Evolutionary conservation across 2,888 invertebrate species (phyloP).

Genomic region (Epirrita christyi): DNA sequence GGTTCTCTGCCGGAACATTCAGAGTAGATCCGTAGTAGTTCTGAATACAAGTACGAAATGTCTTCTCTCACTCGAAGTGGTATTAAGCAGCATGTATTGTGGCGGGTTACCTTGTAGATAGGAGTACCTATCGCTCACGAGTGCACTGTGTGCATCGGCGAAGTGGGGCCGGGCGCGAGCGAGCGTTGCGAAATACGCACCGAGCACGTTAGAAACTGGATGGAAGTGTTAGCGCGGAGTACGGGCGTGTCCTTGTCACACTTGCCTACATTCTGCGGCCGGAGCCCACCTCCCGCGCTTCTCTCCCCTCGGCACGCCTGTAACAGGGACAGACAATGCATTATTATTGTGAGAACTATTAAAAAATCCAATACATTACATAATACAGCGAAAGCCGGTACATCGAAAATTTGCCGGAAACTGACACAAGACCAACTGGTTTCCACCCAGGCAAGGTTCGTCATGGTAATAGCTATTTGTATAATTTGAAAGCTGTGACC

Average conservation of each 20-base stretch:
- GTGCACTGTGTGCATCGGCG: slow-evolving; percentile 66
- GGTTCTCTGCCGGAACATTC: slow-evolving; percentile 4
- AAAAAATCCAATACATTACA: slow-evolving; percentile 63
- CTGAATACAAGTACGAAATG: slow-evolving; percentile 12
- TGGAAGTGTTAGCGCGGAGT: slow-evolving; percentile 82
- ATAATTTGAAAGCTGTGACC: slow-evolving; percentile 31
- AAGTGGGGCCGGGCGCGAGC: slow-evolving; percentile 64
- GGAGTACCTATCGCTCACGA: slow-evolving; percentile 56
- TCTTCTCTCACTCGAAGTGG: slow-evolving; percentile 44
- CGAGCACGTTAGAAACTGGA: slow-evolving; percentile 83
- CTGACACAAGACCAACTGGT: slow-evolving; percentile 3
- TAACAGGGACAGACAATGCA: slow-evolving; percentile 77
- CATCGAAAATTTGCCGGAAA: background rate
- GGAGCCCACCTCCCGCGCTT: slow-evolving; percentile 67
- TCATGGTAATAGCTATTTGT: slow-evolving; percentile 1
- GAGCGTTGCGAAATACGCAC: slow-evolving; percentile 78
- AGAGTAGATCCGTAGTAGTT: slow-evolving; percentile 10
- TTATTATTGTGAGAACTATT: slow-evolving; percentile 65
- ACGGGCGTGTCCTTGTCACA: slow-evolving; percentile 85
- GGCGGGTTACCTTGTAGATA: slow-evolving; percentile 63
- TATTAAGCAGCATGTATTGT: slow-evolving; percentile 52
- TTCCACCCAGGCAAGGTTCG: background rate
- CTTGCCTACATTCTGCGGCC: slow-evolving; percentile 83
- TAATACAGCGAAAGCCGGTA: slow-evolving; percentile 35
- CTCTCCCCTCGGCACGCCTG: slow-evolving; percentile 57